Evolutionary conservation across 2,888 invertebrate species (phyloP), one percentile per base, ranked within the genome.

Genomic region (Aphrophora alni): DNA sequence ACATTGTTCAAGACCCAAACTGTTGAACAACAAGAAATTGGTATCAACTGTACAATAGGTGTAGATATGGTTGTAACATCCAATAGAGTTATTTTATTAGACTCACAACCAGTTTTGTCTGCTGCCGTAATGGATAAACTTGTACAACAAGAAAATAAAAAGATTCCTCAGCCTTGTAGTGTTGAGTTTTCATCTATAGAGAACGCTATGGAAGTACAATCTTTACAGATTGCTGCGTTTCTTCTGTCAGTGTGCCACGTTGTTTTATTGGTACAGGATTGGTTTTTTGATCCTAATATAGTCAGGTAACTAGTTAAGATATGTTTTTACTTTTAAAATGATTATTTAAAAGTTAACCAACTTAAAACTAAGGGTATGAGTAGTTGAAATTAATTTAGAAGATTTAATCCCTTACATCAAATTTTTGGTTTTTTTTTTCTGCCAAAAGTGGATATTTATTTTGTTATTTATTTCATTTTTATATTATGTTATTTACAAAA

Each of bases 181-280:
- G 88, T 89, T 7, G 90, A 93, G 84, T 92, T 92, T 84, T 89
- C 91, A 59, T 92, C 92, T 0, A 90, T 92, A 1, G 94, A 94
- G 87, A 90, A 90, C 84, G 90, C 90, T 82, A 90, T 91, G 82
- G 93, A 94, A 86, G 88, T 94, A 75, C 92, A 93, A 84, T 94
- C 95, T 51, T 89, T 98, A 70, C 95, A 97, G 87, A 90, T 95
- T 82, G 92, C 95, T 17, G 93, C 97, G 0, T 96, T 96, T 87
- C 88, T 98, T 77, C 92, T 97, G 89, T 95, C 96, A 1, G 94
- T 98, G 51, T 98, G 98, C 86, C 97, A 98, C 88, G 93, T 97
- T 0, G 90, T 98, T 8, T 90, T 98, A 80, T 92, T 97, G 44
- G 94, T 96, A 0, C 95, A 97, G 86, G 98, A 98, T 87, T 97